These are phyloP conservation scores for Notolepis coatsorum DNA, from an alignment of 2,797 vertebrate genomes.

Conservation along the genomic window DNA sequence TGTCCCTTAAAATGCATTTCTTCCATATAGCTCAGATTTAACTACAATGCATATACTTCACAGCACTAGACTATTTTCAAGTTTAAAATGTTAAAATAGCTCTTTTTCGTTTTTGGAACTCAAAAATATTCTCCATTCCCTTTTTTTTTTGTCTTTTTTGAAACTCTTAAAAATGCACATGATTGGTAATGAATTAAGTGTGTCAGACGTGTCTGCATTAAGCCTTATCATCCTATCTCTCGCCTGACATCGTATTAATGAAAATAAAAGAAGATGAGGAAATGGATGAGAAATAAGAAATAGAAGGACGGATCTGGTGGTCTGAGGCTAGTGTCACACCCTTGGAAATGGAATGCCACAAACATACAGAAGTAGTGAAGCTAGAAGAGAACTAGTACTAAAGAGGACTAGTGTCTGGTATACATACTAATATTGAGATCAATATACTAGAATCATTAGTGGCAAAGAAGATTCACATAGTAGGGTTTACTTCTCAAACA, in stretches of 20 bases:
- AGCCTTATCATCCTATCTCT: slow-evolving; percentile 14
- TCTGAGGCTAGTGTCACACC: slow-evolving; percentile 45
- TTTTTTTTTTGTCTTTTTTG: too few species aligned
- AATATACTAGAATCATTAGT: too few species aligned
- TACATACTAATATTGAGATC: too few species aligned
- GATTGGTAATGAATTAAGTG: slow-evolving; percentile 25
- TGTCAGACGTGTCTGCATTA: slow-evolving; percentile 17
- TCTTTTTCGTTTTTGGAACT: slow-evolving; percentile 27
- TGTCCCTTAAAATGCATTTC: slow-evolving; percentile 36
- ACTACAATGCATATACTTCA: slow-evolving; percentile 62
- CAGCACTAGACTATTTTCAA: slow-evolving; percentile 47
- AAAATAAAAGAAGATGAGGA: slow-evolving; percentile 30
- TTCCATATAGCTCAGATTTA: slow-evolving; percentile 35
- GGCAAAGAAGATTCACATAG: slow-evolving; percentile 46
- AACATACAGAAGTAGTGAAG: slow-evolving; percentile 39
- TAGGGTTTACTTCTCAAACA: slow-evolving; percentile 24
- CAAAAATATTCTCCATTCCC: not conserved
- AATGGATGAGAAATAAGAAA: slow-evolving; percentile 42
- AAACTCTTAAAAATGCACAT: slow-evolving; percentile 22
- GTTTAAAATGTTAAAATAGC: slow-evolving; percentile 28
- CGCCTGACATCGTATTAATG: slow-evolving; percentile 42
- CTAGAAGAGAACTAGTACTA: slow-evolving; percentile 28
- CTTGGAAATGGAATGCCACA: slow-evolving; percentile 38
- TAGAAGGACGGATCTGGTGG: slow-evolving; percentile 68
- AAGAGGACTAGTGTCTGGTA: slow-evolving; percentile 58